Evolutionary conservation across 2,113 vertebrate genomes (phyloP).

Genomic region (Passer montanus): DNA sequence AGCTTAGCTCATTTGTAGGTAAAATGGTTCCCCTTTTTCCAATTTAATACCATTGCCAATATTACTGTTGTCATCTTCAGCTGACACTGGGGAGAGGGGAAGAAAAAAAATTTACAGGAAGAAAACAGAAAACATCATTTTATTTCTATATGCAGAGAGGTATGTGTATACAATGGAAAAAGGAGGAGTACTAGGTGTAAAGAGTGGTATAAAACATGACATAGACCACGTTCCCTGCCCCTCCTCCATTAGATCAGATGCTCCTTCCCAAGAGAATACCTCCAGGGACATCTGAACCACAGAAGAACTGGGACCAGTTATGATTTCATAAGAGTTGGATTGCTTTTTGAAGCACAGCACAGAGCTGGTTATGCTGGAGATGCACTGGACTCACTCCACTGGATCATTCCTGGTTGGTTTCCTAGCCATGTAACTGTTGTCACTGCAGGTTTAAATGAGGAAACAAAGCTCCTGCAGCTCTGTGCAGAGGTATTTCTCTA

Average conservation of each 20-base stretch:
- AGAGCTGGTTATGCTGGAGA: not conserved
- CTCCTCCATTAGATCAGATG: not conserved
- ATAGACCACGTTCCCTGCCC: rapidly evolving
- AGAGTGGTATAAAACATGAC: not conserved
- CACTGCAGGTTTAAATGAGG: not conserved
- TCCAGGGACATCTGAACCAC: not conserved
- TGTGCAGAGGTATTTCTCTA: not conserved
- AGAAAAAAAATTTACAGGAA: not conserved
- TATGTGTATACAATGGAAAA: not conserved
- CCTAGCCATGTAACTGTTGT: not conserved
- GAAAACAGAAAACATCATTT: not conserved
- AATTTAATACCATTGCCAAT: not conserved
- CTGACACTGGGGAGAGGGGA: not conserved
- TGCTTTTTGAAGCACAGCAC: not conserved
- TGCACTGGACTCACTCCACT: not conserved
- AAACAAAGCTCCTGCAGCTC: not conserved
- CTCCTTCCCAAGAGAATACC: not conserved
- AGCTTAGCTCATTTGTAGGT: slow-evolving; percentile 19
- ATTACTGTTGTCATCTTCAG: not conserved
- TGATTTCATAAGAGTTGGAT: not conserved
- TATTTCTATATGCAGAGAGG: not conserved
- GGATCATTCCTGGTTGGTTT: not conserved
- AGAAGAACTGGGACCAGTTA: not conserved
- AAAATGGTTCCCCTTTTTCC: slow-evolving; percentile 9
- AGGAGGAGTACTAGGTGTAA: not conserved